Percentiles rank a stretch among this genome's conserved stretches.
These are phyloP conservation scores for Tachystola acroxantha DNA, from an alignment of 2,888 invertebrate genomes.

Conservation along the genomic window DNA sequence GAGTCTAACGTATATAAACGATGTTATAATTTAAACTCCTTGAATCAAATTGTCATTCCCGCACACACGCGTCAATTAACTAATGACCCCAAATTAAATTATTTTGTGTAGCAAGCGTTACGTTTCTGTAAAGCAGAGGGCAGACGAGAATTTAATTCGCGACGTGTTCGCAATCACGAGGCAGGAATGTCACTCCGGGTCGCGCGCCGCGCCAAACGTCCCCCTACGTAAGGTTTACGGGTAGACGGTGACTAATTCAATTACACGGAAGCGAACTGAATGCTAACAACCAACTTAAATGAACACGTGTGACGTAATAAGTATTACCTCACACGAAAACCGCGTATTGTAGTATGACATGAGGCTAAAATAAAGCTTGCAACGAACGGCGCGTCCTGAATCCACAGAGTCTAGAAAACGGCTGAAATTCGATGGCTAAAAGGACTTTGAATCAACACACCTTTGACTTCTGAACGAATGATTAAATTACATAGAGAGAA, in stretches of 20 bases:
- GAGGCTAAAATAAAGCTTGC: not conserved
- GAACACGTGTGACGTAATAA: constrained; percentile 32
- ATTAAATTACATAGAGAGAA: too few species aligned
- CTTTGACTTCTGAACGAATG: too few species aligned
- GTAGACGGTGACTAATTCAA: constrained; percentile 42
- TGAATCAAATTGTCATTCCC: not conserved
- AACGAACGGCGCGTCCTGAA: not conserved
- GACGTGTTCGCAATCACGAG: constrained; percentile 17
- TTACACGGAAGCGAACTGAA: constrained; percentile 35
- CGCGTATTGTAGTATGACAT: not conserved
- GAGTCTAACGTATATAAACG: too few species aligned
- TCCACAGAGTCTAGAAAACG: not conserved
- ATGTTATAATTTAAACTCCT: not conserved
- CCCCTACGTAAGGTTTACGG: constrained; percentile 26
- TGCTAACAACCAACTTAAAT: constrained; percentile 32
- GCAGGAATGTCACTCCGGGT: constrained; percentile 11
- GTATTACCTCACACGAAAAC: not conserved
- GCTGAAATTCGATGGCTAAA: not conserved
- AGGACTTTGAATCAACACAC: too few species aligned
- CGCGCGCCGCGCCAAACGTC: constrained; percentile 2
- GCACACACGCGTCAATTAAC: constrained; percentile 8
- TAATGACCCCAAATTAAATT: constrained; percentile 13
- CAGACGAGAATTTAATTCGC: constrained; percentile 18
- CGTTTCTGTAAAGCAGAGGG: constrained; percentile 8
- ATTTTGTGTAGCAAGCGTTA: constrained; percentile 11